phyloP scores from a whole-genome alignment of 1,140 invertebrate genomes.

The Eurosta solidaginis region DNA sequence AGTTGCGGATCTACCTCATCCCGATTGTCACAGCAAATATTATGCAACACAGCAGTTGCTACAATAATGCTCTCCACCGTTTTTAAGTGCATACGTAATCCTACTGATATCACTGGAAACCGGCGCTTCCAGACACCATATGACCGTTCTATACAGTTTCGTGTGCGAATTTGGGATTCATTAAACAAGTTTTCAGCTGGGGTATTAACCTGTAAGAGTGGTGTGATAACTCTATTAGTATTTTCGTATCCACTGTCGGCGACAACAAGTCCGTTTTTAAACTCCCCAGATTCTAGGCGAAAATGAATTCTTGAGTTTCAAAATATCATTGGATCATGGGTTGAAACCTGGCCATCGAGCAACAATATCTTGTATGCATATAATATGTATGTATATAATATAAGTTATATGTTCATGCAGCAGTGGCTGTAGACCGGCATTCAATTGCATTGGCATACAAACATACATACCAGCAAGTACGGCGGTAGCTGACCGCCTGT shows the following conservation, averaged over 20 bases:
- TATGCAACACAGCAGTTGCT: not conserved
- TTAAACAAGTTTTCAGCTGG: not conserved
- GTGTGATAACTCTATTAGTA: not conserved
- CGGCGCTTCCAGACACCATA: too few species aligned
- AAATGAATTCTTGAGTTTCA: not conserved
- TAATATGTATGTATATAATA: too few species aligned
- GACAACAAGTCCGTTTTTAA: not conserved
- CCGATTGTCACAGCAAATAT: not conserved
- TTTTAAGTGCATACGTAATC: not conserved
- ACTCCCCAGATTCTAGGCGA: not conserved
- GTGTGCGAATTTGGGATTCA: not conserved
- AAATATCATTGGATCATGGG: not conserved
- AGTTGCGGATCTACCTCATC: not conserved
- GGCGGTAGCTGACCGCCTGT: too few species aligned
- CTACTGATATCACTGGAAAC: not conserved
- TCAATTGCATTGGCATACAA: too few species aligned
- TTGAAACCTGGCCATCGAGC: not conserved
- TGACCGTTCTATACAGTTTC: too few species aligned
- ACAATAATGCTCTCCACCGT: not conserved
- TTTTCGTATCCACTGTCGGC: slow-evolving; percentile 5
- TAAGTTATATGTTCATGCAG: too few species aligned
- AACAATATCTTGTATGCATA: not conserved
- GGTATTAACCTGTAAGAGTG: not conserved
- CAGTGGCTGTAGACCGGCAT: too few species aligned
- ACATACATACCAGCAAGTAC: too few species aligned